Percentiles rank a stretch among this genome's conserved stretches.
Conservation (phyloP, 2,113 vertebrate genomes). For the Vicugna pacos region DNA sequence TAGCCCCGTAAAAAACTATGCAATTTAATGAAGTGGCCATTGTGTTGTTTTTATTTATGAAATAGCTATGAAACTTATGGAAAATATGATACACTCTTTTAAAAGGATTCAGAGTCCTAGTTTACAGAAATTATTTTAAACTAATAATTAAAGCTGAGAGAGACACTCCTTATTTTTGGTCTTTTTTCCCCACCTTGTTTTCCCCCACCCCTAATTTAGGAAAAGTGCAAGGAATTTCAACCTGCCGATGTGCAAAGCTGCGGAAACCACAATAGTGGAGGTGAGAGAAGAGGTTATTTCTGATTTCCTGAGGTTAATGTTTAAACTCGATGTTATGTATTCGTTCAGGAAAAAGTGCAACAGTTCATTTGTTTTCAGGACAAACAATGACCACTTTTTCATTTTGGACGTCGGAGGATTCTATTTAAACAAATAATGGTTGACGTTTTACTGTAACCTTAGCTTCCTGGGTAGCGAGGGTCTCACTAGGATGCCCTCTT, state of each 20-base stretch:
- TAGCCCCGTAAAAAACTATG: neutral
- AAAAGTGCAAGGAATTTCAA: slow-evolving; percentile 99
- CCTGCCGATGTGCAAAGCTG: slow-evolving; percentile 99
- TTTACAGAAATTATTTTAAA: neutral
- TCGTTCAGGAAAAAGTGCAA: neutral
- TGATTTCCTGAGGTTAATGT: neutral
- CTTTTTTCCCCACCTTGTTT: neutral
- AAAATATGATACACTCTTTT: slow-evolving; percentile 41
- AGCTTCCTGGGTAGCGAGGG: neutral
- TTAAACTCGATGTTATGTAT: neutral
- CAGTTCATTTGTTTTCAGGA: neutral
- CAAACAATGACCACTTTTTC: neutral
- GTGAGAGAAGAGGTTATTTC: slow-evolving; percentile 84
- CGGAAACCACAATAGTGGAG: slow-evolving; percentile 96
- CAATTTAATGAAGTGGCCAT: neutral
- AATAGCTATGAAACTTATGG: neutral
- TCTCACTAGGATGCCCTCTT: neutral
- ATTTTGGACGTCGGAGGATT: neutral
- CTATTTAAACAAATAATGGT: neutral
- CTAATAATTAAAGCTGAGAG: neutral
- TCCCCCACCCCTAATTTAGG: slow-evolving; percentile 82
- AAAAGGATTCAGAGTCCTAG: neutral
- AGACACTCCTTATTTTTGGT: neutral
- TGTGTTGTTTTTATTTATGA: neutral
- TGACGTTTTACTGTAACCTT: neutral